These are phyloP conservation scores for Aulostomus chinensis DNA, from an alignment of 2,797 vertebrate genomes.

Conservation along the genomic window DNA sequence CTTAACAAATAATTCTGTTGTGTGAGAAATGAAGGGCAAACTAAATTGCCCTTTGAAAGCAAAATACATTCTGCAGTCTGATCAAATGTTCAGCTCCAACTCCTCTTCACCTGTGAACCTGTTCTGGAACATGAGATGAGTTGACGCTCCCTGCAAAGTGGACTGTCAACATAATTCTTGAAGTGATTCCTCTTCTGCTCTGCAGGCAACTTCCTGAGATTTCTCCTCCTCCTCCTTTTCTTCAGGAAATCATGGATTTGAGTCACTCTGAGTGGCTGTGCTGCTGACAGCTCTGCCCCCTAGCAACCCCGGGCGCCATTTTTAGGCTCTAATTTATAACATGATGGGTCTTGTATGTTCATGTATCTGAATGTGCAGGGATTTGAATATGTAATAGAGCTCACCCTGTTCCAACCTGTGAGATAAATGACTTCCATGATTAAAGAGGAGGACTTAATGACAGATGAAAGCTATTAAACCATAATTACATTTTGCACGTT, in stretches of 20 bases:
- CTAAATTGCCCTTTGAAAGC: constrained; percentile 46
- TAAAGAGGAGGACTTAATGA: constrained; percentile 71
- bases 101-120: constrained; percentile 54
- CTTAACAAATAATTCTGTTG: constrained; percentile 24
- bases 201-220: constrained; percentile 22
- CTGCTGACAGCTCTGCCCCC: constrained; percentile 24
- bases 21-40: constrained; percentile 49
- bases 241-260: constrained; percentile 40
- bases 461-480: constrained; percentile 75
- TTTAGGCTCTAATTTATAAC: constrained; percentile 63
- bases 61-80: constrained; percentile 50
- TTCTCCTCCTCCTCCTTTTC: constrained; percentile 7
- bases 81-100: constrained; percentile 48
- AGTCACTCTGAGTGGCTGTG: constrained; percentile 40
- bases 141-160: constrained; percentile 61
- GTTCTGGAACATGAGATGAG: constrained; percentile 56
- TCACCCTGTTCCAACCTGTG: constrained; percentile 45
- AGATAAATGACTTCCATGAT: constrained; percentile 70
- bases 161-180: constrained; percentile 68
- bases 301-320: constrained; percentile 57
- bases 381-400: constrained; percentile 66
- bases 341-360: constrained; percentile 54
- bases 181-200: constrained; percentile 63
- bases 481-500: constrained; percentile 72
- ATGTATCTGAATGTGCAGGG: constrained; percentile 52